These are phyloP conservation scores for Scomberomorus guttatus DNA, from an alignment of 2,797 vertebrate genomes.

Conservation along the genomic window DNA sequence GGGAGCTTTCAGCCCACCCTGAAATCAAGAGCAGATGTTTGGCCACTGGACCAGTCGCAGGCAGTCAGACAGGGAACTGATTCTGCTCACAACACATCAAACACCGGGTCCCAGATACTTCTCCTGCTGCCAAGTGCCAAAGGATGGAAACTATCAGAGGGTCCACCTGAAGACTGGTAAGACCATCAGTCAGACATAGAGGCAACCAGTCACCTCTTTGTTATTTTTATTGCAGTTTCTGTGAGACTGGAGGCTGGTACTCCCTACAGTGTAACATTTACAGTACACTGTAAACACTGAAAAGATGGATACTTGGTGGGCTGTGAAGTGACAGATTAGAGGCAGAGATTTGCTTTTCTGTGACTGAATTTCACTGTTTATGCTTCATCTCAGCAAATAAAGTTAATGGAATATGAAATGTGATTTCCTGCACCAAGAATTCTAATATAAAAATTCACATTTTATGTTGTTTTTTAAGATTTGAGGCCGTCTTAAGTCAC, in stretches of 20 bases:
- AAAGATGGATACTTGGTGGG: constrained; percentile 12
- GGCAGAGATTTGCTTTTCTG: background rate
- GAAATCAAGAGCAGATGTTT: constrained; percentile 85
- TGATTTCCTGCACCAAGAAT: background rate
- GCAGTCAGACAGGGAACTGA: constrained; percentile 56
- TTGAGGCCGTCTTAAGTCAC: background rate
- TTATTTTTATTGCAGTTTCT: constrained; percentile 43
- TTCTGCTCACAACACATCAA: constrained; percentile 73
- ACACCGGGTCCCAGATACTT: constrained; percentile 42
- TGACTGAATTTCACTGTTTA: background rate
- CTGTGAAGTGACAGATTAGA: background rate
- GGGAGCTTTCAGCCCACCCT: constrained; percentile 75
- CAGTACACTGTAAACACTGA: constrained; percentile 18
- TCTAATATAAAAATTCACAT: background rate
- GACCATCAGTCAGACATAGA: constrained; percentile 45
- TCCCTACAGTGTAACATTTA: constrained; percentile 28
- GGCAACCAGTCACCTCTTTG: constrained; percentile 34
- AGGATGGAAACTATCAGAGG: constrained; percentile 60
- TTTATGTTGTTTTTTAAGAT: background rate
- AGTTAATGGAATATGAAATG: background rate
- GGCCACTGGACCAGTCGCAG: constrained; percentile 62
- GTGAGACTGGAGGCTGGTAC: constrained; percentile 9
- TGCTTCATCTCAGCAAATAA: background rate
- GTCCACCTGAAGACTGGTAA: constrained; percentile 64
- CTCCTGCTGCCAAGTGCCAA: constrained; percentile 57